Evolutionary conservation across 2,113 vertebrate species (phyloP), one percentile per base, ranked within the genome.

Genomic region (Oreochromis spilurus): DNA sequence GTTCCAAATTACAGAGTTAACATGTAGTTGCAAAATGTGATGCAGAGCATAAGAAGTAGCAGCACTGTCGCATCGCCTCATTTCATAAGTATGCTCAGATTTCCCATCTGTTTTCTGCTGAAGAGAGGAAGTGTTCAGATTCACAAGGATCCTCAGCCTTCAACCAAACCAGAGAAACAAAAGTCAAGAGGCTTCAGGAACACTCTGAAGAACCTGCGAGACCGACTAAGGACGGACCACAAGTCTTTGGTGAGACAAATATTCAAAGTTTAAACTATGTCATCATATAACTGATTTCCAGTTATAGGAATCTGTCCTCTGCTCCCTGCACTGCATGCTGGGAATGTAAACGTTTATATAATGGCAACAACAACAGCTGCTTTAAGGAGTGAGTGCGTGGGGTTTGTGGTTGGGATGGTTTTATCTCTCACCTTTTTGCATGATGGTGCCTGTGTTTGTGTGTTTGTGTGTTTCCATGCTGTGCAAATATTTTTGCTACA

Each of bases 191-290:
- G 96, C 84, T 94, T 94, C 93, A 84, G 93, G 65, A 95, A 87
- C 87, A 94, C 96, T 31, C 92, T 96, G 84, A 94, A 93, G 84
- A 96, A 89, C 48, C 93, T 97, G 6, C 82, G 94, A 86, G 95
- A 91, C 91, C 79, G 89, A 38, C 91, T 95, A 86, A 95, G 95
- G 45, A 87, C 82, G 0, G 94, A 96, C 84, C 88, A 93, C 58
- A 94, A 87, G 34, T 36, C 84, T 1, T 19, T 79, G 81, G 94
- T 95, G 81, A 92, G 91, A 0, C 55, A 1, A 5, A 24, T 14
- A 9, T 81, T 75, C 43, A 48, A 29, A 48, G 12, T 3, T 38
- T 13, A 16, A 36, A 50, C 26, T 6, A 4, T 6, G 50, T 21
- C 9, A 6, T 36, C 29, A 31, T 7, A 0, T 5, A 40, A 5